A percentile compares a stretch with the other conserved stretches of the same genome.
These are phyloP conservation scores for Pteruthius melanotis DNA, from an alignment of 2,113 vertebrate species.

Conservation along the genomic window DNA sequence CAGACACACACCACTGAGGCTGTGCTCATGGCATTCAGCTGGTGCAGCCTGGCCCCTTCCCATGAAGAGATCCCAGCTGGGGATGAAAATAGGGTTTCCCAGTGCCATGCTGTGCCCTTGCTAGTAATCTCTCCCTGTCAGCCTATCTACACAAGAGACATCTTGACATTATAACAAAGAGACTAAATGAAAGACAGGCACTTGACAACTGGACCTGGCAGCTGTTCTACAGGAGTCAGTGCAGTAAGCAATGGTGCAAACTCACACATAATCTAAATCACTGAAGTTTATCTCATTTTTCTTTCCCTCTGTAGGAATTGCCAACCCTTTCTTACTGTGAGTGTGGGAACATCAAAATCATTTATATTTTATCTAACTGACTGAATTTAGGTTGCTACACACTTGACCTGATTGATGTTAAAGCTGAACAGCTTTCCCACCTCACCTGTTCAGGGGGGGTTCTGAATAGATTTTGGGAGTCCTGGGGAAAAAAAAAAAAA, in stretches of 20 bases:
- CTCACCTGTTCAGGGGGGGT: accelerated
- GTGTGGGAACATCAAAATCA: neutral
- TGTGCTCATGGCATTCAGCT: neutral
- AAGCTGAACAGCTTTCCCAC: neutral
- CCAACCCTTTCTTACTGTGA: neutral
- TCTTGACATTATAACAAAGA: neutral
- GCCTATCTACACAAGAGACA: neutral
- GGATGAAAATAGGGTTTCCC: neutral
- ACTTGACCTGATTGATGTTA: neutral
- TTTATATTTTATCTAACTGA: neutral
- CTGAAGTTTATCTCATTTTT: neutral
- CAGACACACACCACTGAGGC: neutral
- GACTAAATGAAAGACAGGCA: neutral
- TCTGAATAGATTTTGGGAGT: neutral
- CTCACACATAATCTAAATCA: accelerated
- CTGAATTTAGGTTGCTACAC: neutral
- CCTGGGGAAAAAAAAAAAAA: too few relatives aligned
- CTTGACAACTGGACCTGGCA: neutral
- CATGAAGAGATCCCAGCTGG: neutral
- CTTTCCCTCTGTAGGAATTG: neutral
- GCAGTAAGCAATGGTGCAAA: accelerated
- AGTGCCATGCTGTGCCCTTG: neutral
- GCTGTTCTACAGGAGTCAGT: neutral
- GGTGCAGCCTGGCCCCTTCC: neutral
- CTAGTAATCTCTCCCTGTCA: neutral